Evolutionary conservation across 1,140 invertebrate species (phyloP).

Genomic region (Pseudomyrmex cubaensis): DNA sequence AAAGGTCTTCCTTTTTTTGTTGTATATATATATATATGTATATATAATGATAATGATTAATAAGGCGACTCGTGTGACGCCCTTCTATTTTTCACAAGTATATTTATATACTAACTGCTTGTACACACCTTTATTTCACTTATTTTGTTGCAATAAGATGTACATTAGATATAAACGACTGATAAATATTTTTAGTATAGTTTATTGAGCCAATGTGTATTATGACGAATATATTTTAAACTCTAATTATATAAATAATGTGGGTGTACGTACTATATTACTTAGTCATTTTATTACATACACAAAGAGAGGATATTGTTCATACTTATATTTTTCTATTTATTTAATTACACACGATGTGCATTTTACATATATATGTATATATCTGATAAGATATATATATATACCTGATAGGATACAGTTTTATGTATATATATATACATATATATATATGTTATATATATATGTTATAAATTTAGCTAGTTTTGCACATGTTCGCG

Average conservation of each 20-base stretch:
- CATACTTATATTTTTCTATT: constrained; percentile 31
- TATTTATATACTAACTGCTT: constrained; percentile 47
- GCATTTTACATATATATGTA: neutral
- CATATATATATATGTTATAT: neutral
- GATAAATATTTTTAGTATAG: neutral
- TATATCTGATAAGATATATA: no score
- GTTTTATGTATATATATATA: no score
- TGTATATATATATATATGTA: no score
- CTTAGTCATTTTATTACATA: constrained; percentile 14
- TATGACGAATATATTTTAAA: constrained; percentile 21
- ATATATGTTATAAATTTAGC: constrained; percentile 33
- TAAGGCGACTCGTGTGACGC: no score
- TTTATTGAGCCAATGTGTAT: constrained; percentile 1
- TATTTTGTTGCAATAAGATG: constrained; percentile 19
- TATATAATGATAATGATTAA: no score
- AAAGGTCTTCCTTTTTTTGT: neutral
- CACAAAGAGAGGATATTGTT: constrained; percentile 12
- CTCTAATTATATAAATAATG: neutral
- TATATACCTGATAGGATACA: no score
- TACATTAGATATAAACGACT: constrained; percentile 31
- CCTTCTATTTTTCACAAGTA: constrained; percentile 12
- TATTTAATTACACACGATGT: constrained; percentile 44
- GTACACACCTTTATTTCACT: neutral
- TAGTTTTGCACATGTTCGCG: neutral
- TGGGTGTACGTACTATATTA: constrained; percentile 32